These are phyloP conservation scores for Zygogramma bicolorata DNA, from an alignment of 2,888 invertebrate genomes.

Conservation along the genomic window DNA sequence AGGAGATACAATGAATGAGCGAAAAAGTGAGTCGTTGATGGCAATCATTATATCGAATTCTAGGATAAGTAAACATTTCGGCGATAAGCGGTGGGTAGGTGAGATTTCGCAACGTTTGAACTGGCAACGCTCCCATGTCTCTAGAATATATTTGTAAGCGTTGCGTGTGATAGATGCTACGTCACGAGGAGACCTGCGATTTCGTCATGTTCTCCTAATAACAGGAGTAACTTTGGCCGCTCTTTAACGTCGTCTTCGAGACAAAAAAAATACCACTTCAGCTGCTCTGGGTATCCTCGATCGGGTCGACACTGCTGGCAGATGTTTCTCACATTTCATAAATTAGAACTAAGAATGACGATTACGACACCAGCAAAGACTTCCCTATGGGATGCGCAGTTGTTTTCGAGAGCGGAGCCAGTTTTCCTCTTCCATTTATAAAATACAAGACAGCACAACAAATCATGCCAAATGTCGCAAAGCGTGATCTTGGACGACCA, in stretches of 20 bases:
- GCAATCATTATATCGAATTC: too few species aligned
- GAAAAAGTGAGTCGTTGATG: too few species aligned
- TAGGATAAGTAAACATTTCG: background rate
- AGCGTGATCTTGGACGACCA: background rate
- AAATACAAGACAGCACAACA: constrained; percentile 13
- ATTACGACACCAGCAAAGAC: constrained; percentile 20
- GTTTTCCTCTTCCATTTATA: constrained; percentile 7
- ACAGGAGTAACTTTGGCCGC: constrained; percentile 54
- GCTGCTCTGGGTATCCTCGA: background rate
- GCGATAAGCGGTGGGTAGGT: background rate
- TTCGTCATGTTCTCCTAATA: constrained; percentile 55
- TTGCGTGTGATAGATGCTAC: too few species aligned
- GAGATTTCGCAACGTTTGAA: background rate
- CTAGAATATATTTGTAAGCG: background rate
- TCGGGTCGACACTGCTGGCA: constrained; percentile 15
- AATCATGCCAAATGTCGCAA: constrained; percentile 30
- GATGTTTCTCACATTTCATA: constrained; percentile 25
- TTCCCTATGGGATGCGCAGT: constrained; percentile 16
- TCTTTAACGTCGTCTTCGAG: constrained; percentile 44
- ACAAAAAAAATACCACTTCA: constrained; percentile 26
- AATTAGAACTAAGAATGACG: constrained; percentile 8
- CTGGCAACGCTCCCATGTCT: constrained; percentile 24
- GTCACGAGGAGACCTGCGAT: constrained; percentile 41
- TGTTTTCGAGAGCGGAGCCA: constrained; percentile 22
- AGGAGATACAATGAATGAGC: too few species aligned